Evolutionary conservation across 2,797 vertebrate genomes (phyloP).

Genomic region (Myoxocephalus aenaeus): DNA sequence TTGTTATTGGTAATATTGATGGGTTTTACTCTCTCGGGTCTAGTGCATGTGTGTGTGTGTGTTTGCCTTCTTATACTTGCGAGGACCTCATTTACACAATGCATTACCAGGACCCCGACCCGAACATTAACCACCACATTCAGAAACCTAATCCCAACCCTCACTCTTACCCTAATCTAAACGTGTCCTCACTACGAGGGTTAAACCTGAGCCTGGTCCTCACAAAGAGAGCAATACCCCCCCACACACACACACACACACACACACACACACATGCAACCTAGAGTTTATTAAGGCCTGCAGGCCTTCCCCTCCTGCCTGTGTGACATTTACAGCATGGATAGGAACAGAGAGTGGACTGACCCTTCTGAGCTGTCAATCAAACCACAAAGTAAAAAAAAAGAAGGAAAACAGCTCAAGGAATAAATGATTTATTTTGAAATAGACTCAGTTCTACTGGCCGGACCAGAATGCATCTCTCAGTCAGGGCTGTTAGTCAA

Average conservation of each 20-base stretch:
- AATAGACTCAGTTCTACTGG: slow-evolving; percentile 2
- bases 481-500: not conserved
- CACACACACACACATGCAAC: not conserved
- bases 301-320: slow-evolving; percentile 23
- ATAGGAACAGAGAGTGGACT: slow-evolving; percentile 30
- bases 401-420: slow-evolving; percentile 27
- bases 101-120: not conserved
- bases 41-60: not conserved
- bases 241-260: no score
- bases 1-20: slow-evolving; percentile 7
- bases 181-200: not conserved
- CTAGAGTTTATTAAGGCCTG: slow-evolving; percentile 28
- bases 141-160: not conserved
- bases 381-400: slow-evolving; percentile 23
- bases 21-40: not conserved
- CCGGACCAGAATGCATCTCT: not conserved
- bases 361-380: slow-evolving; percentile 41
- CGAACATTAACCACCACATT: not conserved
- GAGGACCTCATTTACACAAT: not conserved
- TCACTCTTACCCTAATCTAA: not conserved
- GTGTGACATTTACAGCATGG: slow-evolving; percentile 46
- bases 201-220: not conserved
- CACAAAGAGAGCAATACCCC: not conserved
- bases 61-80: not conserved
- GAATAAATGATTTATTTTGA: slow-evolving; percentile 10